Evolutionary conservation across 2,888 invertebrate genomes (phyloP).

Genomic region (Acrocera orbiculus): DNA sequence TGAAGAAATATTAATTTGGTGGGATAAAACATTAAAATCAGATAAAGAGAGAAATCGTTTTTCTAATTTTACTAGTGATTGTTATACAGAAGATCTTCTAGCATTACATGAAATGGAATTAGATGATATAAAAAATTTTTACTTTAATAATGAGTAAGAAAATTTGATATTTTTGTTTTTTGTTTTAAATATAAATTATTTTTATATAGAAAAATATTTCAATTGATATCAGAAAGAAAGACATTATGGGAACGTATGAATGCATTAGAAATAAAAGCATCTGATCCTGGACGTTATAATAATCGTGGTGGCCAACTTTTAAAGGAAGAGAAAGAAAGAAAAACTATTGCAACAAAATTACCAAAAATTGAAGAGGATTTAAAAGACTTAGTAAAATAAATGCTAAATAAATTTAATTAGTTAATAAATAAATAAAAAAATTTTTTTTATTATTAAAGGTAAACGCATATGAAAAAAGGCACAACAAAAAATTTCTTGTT

Average conservation of each 20-base stretch:
- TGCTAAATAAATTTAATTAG: background rate
- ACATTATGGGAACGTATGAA: slow-evolving; percentile 57
- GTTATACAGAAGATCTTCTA: slow-evolving; percentile 63
- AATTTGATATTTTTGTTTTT: background rate
- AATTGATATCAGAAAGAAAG: slow-evolving; percentile 45
- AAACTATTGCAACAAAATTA: slow-evolving; percentile 48
- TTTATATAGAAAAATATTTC: slow-evolving; percentile 39
- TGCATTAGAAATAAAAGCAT: slow-evolving; percentile 54
- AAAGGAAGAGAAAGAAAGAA: slow-evolving; percentile 75
- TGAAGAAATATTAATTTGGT: slow-evolving; percentile 49
- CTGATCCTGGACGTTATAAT: slow-evolving; percentile 66
- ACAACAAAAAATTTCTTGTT: slow-evolving; percentile 39
- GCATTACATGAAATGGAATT: slow-evolving; percentile 63
- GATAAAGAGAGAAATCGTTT: slow-evolving; percentile 43
- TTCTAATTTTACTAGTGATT: slow-evolving; percentile 43
- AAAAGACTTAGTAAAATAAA: slow-evolving; percentile 31
- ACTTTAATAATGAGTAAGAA: slow-evolving; percentile 43
- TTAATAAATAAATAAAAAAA: background rate
- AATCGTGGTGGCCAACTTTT: slow-evolving; percentile 77
- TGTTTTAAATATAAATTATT: slow-evolving; percentile 1
- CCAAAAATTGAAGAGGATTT: slow-evolving; percentile 57
- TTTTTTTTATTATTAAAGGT: slow-evolving; percentile 15
- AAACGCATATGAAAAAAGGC: slow-evolving; percentile 35
- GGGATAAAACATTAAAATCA: slow-evolving; percentile 60
- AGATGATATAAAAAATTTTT: slow-evolving; percentile 45